Evolutionary conservation across 2,797 vertebrate species (phyloP), one percentile per base, ranked within the genome.

Genomic region (Pantherophis alleghaniensis): DNA sequence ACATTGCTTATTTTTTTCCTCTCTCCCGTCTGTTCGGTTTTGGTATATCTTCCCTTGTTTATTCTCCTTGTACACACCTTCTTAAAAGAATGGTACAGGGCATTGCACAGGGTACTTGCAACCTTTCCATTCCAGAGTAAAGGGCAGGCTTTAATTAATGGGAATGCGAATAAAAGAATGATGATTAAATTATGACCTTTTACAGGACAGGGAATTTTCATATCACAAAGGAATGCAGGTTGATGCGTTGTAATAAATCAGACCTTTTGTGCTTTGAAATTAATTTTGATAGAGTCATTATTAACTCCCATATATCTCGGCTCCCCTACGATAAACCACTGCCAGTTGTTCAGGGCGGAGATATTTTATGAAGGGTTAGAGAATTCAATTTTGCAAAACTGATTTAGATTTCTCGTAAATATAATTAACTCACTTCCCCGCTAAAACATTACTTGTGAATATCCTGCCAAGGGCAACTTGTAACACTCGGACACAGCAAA

Each of bases 231-330:
- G 2, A 94, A 92, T 94, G 94, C 1, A 28, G 61, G 88, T 94
- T 94, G 94, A 94, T 86, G 92, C 60, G 91, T 93, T 22, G 32
- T 91, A 94, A 94, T 96, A 96, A 96, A 96, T 96, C 95, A 94
- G 3, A 11, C 91, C 83, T 90, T 86, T 83, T 92, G 94, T 93
- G 88, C 66, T 87, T 94, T 91, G 94, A 93, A 95, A 96, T 96
- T 95, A 93, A 94, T 94, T 96, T 94, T 92, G 89, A 96, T 92
- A 92, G 86, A 37, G 88, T 94, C 94, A 95, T 97, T 96, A 96
- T 96, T 96, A 96, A 95, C 93, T 93, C 79, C 83, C 86, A 1
- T 92, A 59, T 79, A 66, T 96, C 63, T 94, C 92, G 47, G 11
- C 69, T n/a, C 24, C 20, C 47, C 37, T 32, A 10, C 55, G 79